Base-by-base conservation (phyloP, 1,140 invertebrate genomes). In the Lasaia peninsularis region DNA sequence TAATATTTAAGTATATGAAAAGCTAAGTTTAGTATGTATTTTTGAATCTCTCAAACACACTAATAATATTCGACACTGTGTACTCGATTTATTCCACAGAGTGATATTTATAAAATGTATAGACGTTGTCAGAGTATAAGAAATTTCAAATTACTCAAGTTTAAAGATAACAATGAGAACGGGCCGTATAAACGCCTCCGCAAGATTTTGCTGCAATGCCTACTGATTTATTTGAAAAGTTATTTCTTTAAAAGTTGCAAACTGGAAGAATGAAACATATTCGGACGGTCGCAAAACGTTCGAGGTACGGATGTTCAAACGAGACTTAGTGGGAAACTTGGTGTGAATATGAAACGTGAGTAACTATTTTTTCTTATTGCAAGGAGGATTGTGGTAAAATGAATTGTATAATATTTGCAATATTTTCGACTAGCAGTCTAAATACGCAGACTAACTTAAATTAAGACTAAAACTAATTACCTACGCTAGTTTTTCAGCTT, bases 151-250 rank as follows among this genome's bases (percentile, higher is more conserved):
- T 75, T 69, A 74, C 66, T 73, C 54, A 63, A 67, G 60, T 62
- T 53, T 28, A 37, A 37, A 37, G 35, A 37, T 20, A 54, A 54
- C 33, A 20, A 20, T 37, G 18, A 54, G 52, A 37, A 12, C n/a
- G 35, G n/a, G 21, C 34, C 2, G 35, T 34, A 14, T 16, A 56
- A 35, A 64, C 53, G 61, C 53, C 54, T 62, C 60, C 54, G 62
- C 63, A 63, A 65, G 59, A 56, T 63, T 60, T 60, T 28, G 52
- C 53, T 69, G 71, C 72, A 70, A 63, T 69, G 69, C 69, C 67
- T 73, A 71, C 69, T 81, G 78, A 79, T 81, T 81, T 81, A 81
- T 81, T 78, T 74, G 74, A 78, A 81, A 81, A 81, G 68, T 81
- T 78, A 63, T 67, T 63, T 70, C 58, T 67, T 70, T 65, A 72